Evolutionary conservation across 2,888 invertebrate species (phyloP).

Genomic region (Drosophila nr. medialis): DNA sequence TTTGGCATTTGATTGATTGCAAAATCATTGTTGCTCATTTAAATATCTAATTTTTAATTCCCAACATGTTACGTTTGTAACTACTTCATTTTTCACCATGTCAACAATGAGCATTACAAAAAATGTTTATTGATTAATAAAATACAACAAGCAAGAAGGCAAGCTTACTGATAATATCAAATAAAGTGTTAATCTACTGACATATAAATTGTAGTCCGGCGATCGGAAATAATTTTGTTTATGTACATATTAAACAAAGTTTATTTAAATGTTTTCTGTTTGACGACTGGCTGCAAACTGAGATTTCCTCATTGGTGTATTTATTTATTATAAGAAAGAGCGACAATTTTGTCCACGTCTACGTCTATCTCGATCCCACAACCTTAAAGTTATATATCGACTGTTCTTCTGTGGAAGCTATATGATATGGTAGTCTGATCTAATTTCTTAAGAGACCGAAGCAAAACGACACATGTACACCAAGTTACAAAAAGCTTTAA

Average conservation of each 20-base stretch:
- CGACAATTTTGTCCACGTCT: neutral
- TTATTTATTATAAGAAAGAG: neutral
- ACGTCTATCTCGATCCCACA: neutral
- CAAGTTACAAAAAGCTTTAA: neutral
- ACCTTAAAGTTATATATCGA: neutral
- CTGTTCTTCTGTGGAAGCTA: neutral
- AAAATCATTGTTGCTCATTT: constrained; percentile 40
- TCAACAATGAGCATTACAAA: neutral
- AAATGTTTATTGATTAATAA: neutral
- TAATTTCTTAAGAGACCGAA: neutral
- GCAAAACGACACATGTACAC: neutral
- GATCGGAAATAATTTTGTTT: neutral
- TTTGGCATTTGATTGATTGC: constrained; percentile 63
- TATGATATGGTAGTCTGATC: neutral
- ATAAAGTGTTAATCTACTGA: neutral
- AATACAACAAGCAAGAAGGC: neutral
- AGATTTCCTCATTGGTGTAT: neutral
- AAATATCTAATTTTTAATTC: constrained; percentile 20
- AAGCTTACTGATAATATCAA: neutral
- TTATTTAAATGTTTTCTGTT: neutral
- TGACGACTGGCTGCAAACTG: neutral
- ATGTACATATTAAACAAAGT: neutral
- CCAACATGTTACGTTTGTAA: neutral
- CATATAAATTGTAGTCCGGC: neutral
- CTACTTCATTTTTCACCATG: neutral